A percentile compares a stretch with the other conserved stretches of the same genome.
phyloP scores from a whole-genome alignment of 2,113 vertebrate species.

The Prinia subflava region DNA sequence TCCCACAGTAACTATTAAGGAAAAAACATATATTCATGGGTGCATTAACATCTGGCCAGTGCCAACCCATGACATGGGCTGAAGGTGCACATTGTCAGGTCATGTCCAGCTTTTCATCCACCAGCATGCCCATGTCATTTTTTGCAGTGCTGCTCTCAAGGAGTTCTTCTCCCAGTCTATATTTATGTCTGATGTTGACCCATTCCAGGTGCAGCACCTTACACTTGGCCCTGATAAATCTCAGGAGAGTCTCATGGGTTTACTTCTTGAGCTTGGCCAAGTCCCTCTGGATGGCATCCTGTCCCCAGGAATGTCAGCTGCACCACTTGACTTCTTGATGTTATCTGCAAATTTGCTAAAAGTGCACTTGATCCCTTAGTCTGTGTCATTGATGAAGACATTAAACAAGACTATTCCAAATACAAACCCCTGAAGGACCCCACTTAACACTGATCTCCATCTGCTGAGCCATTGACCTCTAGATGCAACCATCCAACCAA shows the following conservation, averaged over 20 bases:
- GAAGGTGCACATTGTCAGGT: background rate
- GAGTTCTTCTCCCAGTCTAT: background rate
- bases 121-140: accelerated
- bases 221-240: background rate
- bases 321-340: background rate
- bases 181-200: accelerated
- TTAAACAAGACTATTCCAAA: background rate
- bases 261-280: background rate
- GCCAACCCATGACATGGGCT: too few species aligned
- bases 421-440: background rate
- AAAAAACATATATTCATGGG: too few species aligned
- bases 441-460: background rate
- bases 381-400: background rate
- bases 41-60: too few species aligned
- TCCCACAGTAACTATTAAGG: too few species aligned
- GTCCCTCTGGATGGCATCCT: background rate
- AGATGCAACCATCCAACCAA: background rate
- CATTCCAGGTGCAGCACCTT: background rate
- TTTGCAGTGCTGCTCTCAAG: background rate
- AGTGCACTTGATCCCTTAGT: background rate
- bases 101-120: background rate
- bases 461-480: background rate
- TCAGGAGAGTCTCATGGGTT: background rate
- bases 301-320: accelerated
- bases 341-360: background rate